Percentiles rank a stretch among this genome's conserved stretches.
phyloP scores from a whole-genome alignment of 2,888 invertebrate species.

The Zaprionus lineosus region DNA sequence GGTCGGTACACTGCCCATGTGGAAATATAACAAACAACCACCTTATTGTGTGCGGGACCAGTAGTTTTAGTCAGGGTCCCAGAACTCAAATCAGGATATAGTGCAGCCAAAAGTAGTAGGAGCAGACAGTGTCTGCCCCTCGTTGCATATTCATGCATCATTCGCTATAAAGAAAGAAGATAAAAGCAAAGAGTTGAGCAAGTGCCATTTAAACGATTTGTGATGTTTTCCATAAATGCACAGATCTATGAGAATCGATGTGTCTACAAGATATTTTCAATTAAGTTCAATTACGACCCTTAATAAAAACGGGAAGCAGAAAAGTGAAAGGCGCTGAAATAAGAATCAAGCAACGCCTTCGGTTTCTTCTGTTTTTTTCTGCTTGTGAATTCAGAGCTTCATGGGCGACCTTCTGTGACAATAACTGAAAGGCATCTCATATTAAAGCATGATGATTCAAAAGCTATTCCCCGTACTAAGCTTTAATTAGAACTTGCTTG shows the following conservation, averaged over 20 bases:
- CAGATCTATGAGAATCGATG: slow-evolving; percentile 11
- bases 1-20: slow-evolving; percentile 91
- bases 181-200: slow-evolving; percentile 5
- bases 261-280: slow-evolving; percentile 48
- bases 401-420: neutral
- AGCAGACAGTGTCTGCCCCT: slow-evolving; percentile 10
- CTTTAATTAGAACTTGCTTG: too few relatives aligned
- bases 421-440: slow-evolving; percentile 2
- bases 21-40: slow-evolving; percentile 91
- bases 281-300: slow-evolving; percentile 59
- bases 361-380: slow-evolving; percentile 3
- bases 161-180: slow-evolving; percentile 3
- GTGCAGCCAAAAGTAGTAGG: slow-evolving; percentile 40
- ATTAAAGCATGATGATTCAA: too few relatives aligned
- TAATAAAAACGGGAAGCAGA: slow-evolving; percentile 45
- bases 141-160: neutral
- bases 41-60: slow-evolving; percentile 88
- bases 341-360: slow-evolving; percentile 5
- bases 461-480: too few relatives aligned
- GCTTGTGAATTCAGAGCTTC: too few relatives aligned
- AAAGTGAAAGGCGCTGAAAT: slow-evolving; percentile 54
- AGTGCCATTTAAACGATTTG: slow-evolving; percentile 36
- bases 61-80: too few relatives aligned
- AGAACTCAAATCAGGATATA: too few relatives aligned
- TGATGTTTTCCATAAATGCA: slow-evolving; percentile 1